Conservation (phyloP, 2,113 vertebrate genomes). For the Acanthisitta chloris region DNA sequence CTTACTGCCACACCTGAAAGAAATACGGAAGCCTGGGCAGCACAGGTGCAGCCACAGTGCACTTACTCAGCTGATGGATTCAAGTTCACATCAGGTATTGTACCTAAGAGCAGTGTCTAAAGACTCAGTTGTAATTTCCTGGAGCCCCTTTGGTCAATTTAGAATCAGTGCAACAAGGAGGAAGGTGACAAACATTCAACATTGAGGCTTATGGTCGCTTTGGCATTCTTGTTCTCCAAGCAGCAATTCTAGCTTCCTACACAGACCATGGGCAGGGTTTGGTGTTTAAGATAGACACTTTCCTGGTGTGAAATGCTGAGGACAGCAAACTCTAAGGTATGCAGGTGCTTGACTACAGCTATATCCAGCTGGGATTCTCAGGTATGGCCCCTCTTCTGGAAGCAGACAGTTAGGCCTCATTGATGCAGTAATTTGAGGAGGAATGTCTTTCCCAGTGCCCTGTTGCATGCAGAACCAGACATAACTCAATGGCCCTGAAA, state of each 20-base stretch:
- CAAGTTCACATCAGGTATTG: not conserved
- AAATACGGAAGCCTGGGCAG: not conserved
- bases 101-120: not conserved
- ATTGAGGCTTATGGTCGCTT: not conserved
- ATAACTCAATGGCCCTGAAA: not conserved
- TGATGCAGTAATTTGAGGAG: not conserved
- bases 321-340: not conserved
- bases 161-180: not conserved
- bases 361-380: not conserved
- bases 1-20: not conserved
- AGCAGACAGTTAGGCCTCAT: not conserved
- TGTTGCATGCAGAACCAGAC: not conserved
- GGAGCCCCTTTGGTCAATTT: not conserved
- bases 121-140: not conserved
- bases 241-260: not conserved
- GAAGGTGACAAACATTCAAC: not conserved
- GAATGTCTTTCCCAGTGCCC: not conserved
- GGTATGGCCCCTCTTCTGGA: not conserved
- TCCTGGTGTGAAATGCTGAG: not conserved
- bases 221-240: not conserved
- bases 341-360: not conserved
- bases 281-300: not conserved
- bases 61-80: not conserved
- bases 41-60: not conserved
- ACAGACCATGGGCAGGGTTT: fast-evolving